Conservation (phyloP, 2,113 vertebrate genomes). For the Falco punctatus region DNA sequence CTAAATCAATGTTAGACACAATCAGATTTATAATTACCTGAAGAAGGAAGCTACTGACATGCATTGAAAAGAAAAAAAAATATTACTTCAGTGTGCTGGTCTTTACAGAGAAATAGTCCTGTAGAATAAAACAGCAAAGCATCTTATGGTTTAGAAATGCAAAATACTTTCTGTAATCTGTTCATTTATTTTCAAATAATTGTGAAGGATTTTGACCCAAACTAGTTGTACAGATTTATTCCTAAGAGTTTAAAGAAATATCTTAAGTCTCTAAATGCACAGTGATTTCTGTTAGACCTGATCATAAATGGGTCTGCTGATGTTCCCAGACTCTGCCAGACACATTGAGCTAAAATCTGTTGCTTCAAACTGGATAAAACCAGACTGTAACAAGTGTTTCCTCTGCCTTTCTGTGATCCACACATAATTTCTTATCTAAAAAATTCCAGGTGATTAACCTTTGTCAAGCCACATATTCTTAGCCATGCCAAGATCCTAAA, state of each 20-base stretch:
- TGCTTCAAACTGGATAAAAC: neutral
- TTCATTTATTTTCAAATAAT: neutral
- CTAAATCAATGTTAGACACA: neutral
- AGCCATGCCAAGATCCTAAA: neutral
- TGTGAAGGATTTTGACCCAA: neutral
- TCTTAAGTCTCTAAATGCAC: neutral
- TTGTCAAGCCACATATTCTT: neutral
- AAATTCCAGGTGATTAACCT: slow-evolving; percentile 11
- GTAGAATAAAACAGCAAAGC: neutral
- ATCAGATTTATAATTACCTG: neutral
- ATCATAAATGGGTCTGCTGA: neutral
- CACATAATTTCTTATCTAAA: neutral
- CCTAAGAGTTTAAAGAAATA: neutral
- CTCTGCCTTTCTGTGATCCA: neutral
- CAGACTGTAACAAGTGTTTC: neutral
- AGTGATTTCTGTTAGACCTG: neutral
- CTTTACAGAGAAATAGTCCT: neutral
- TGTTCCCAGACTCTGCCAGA: neutral
- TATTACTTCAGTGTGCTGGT: neutral
- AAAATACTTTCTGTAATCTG: neutral
- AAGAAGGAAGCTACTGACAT: neutral
- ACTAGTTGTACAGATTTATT: neutral
- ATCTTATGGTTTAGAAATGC: neutral
- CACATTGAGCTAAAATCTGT: neutral
- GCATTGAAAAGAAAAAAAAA: neutral